Evolutionary conservation across 2,113 vertebrate species (phyloP), one percentile per base, ranked within the genome.

Genomic region (Nansenia antarctica): DNA sequence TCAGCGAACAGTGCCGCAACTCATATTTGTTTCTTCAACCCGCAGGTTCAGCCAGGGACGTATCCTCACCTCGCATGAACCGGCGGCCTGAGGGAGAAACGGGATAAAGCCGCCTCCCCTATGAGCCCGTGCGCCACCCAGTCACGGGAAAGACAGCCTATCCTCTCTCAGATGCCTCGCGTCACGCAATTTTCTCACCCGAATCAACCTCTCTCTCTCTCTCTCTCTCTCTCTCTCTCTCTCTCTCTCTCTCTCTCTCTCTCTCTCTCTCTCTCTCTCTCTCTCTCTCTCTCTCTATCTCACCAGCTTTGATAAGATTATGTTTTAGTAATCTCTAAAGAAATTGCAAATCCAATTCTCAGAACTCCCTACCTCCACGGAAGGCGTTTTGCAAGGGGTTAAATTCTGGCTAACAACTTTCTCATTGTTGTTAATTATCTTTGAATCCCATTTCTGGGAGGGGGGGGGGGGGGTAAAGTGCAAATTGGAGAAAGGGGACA

Each of bases 51-150:
- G 63, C 29, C 8, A 2, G 71, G 84, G 80, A 76, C 74, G 67
- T 74, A 62, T 61, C 62, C 5, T 86, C 84, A 86, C 82, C 84
- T 73, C 39, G 68, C 11, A 3, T 82, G 70, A 84, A 69, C 82
- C 70, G 31, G 22, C 34, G 61, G 35, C 37, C 61, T 29, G 4
- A n/a, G 37, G 12, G 24, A 57, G 59, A 22, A 27, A 29, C 12
- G 29, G 45, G 24, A 29, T 4, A 45, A 58, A 31, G 29, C 55
- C 29, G 27, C 14, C 55, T 58, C 55, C 37, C 14, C 37, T 12
- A 15, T 12, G 20, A 18, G 24, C 39, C 14, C 15, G 8, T 63
- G 61, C 26, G 15, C 61, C 37, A 29, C 24, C 26, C 24, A 45
- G 37, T 63, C n/a, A 63, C 35, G 29, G 61, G 24, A 63, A 27